phyloP scores from a whole-genome alignment of 1,140 invertebrate species.

The Callitettix versicolor region DNA sequence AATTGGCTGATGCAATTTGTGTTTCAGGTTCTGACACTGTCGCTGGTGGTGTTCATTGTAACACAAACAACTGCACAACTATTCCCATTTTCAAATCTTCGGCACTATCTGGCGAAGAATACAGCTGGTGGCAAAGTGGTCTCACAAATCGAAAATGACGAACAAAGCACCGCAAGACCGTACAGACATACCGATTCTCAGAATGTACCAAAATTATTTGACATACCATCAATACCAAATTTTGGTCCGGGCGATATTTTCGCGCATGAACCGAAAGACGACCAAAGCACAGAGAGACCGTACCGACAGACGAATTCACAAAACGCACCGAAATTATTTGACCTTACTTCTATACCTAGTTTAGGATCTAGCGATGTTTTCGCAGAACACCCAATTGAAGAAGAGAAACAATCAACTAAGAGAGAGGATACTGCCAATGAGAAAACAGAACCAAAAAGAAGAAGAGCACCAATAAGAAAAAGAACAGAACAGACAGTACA shows the following conservation, averaged over 20 bases:
- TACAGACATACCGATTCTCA: background rate
- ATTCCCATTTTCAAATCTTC: slow-evolving; percentile 14
- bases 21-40: slow-evolving; percentile 1
- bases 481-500: background rate
- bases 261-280: background rate
- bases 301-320: too few relatives aligned
- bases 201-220: background rate
- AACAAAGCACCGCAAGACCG: background rate
- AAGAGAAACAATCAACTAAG: background rate
- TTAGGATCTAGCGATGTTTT: background rate
- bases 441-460: background rate
- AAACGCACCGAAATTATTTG: too few relatives aligned
- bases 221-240: background rate
- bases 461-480: background rate
- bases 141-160: background rate
- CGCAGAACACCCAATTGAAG: background rate
- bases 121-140: background rate
- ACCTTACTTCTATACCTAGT: too few relatives aligned
- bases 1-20: too few relatives aligned
- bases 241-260: slow-evolving; percentile 3
- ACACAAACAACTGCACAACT: background rate
- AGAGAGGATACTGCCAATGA: background rate
- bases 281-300: background rate
- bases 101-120: slow-evolving; percentile 10
- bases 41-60: background rate